Conservation (phyloP, 2,113 vertebrate species). For the Nyctibius bracteatus region DNA sequence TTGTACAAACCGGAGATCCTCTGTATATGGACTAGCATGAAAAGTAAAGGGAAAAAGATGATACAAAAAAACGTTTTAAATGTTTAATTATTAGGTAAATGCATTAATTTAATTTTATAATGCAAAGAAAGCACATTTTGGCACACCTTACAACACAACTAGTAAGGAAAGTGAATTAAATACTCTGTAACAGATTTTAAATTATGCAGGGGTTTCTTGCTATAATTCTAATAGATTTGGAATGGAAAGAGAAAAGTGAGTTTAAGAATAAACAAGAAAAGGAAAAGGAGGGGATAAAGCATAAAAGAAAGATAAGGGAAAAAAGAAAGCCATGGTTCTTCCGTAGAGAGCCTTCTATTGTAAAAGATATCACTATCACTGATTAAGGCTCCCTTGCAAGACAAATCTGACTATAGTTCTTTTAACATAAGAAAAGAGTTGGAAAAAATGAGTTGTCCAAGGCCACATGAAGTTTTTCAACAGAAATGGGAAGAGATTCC, state of each 20-base stretch:
- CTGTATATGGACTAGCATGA: conserved; percentile 89
- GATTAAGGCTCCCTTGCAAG: background rate
- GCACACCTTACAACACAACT: background rate
- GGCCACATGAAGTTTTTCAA: background rate
- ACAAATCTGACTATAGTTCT: background rate
- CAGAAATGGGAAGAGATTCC: background rate
- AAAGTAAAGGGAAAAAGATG: conserved; percentile 66
- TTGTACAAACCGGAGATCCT: conserved; percentile 97
- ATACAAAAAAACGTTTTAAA: background rate
- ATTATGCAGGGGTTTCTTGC: background rate
- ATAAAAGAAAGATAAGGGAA: background rate
- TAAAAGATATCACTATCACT: background rate
- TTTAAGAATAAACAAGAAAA: background rate
- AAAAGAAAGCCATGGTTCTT: background rate
- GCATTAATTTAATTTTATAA: background rate
- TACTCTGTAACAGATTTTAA: background rate
- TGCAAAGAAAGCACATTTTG: background rate
- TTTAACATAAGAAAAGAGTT: background rate
- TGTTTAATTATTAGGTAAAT: background rate
- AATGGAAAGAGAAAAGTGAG: background rate
- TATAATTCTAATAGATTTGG: background rate
- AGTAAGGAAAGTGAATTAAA: background rate
- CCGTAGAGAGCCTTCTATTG: background rate
- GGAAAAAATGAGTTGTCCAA: background rate
- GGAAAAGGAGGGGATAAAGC: background rate